Conservation (phyloP, 2,113 vertebrate genomes). For the Erythrocebus patas region DNA sequence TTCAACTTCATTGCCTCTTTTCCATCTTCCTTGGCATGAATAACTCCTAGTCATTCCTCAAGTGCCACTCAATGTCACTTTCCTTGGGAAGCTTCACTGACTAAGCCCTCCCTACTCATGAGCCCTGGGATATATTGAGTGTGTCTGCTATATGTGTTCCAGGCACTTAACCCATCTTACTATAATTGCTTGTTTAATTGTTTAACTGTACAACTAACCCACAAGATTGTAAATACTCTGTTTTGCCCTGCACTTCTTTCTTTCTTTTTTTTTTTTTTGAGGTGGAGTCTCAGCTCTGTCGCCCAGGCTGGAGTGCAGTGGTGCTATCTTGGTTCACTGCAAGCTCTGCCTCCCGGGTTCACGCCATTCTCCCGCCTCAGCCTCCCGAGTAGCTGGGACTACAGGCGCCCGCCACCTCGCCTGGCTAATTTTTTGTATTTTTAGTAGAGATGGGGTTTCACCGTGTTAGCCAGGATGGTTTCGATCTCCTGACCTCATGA, state of each 20-base stretch:
- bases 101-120: background rate
- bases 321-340: too few relatives aligned
- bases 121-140: background rate
- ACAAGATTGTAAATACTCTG: background rate
- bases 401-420: too few relatives aligned
- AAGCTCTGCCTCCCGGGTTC: too few relatives aligned
- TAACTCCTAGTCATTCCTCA: background rate
- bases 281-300: too few relatives aligned
- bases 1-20: background rate
- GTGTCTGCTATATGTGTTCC: background rate
- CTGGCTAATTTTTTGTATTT: too few relatives aligned
- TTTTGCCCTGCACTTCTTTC: background rate
- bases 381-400: too few relatives aligned
- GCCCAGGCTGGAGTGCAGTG: too few relatives aligned
- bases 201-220: background rate
- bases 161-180: conserved; percentile 17
- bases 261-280: too few relatives aligned
- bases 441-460: too few relatives aligned
- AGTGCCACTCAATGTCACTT: background rate
- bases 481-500: too few relatives aligned
- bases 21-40: background rate
- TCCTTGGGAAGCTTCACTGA: conserved; percentile 31
- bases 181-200: conserved; percentile 43
- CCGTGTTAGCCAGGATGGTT: too few relatives aligned
- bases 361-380: too few relatives aligned